Evolutionary conservation across 1,140 invertebrate species (phyloP), one percentile per base, ranked within the genome.

Genomic region (Lasaia peninsularis): DNA sequence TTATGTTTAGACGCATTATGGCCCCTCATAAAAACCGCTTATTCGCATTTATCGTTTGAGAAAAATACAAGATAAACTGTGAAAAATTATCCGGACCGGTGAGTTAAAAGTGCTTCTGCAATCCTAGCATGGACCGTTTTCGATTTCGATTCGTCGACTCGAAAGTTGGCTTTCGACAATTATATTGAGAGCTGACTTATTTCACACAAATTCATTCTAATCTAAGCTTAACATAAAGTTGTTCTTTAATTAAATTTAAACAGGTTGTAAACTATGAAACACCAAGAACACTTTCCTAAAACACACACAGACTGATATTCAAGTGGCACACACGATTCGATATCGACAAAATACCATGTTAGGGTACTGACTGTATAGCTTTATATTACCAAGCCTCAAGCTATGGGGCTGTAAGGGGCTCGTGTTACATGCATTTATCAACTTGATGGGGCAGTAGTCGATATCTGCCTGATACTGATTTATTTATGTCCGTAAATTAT

Each of bases 41-140:
- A 58, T 54, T 55, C 56, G 31, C 56, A 33, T 59, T 50, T 52
- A 58, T 52, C 44, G 56, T 58, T 52, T 21, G 60, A 71, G 62
- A 61, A 73, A 73, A 73, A 55, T 63, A 55, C 34, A 48, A 76
- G 78, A 84, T 81, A 84, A 79, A 78, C 67, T 67, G 60, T 81
- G 78, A 86, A 80, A 86, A 85, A 82, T 85, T 78, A 80, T 78
- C 64, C 65, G 40, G 37, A 75, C 57, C 49, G 56, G 60, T 69
- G 69, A 63, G 68, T 79, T 77, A 75, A 79, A 76, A 79, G 65
- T 71, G 63, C 58, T 68, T 58, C 51, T 64, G 24, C 5, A 28
- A 6, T 4, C 0, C 24, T 28, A 28, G 24, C 24, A 28, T 7
- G 24, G 8, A 24, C 3, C 21, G 2, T 24, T 24, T 1, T 3